These are phyloP conservation scores for Papilio dardanus DNA, from an alignment of 1,140 invertebrate genomes.

Conservation along the genomic window DNA sequence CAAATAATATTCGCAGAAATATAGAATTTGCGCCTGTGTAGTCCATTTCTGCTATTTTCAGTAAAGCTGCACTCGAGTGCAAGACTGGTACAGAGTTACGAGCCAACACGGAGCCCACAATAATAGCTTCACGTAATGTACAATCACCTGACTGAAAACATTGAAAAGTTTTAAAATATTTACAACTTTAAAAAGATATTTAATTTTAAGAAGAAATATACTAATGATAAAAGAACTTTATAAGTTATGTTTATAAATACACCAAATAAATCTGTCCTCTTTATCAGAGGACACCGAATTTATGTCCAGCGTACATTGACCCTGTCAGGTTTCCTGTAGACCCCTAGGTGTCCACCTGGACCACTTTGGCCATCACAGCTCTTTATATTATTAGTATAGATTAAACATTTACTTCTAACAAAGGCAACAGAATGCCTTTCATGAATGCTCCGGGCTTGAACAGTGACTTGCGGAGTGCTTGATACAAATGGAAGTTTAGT, in stretches of 20 bases:
- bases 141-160: conserved; percentile 91
- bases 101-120: conserved; percentile 95
- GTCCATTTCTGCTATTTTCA: conserved; percentile 98
- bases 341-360: too few relatives aligned
- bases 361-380: too few relatives aligned
- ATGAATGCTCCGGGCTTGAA: conserved; percentile 99
- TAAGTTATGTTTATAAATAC: neutral
- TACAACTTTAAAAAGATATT: conserved; percentile 19
- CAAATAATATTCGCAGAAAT: conserved; percentile 96
- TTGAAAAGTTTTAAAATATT: conserved; percentile 35
- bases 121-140: conserved; percentile 96
- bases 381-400: conserved; percentile 13
- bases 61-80: conserved; percentile 97
- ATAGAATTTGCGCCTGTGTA: conserved; percentile 99
- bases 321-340: too few relatives aligned
- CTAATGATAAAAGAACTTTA: too few relatives aligned
- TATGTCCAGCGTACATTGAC: too few relatives aligned
- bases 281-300: too few relatives aligned
- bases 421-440: conserved; percentile 97
- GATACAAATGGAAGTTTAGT: conserved; percentile 98
- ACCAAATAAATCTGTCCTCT: too few relatives aligned
- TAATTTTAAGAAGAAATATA: too few relatives aligned
- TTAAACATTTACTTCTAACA: conserved; percentile 87
- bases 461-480: conserved; percentile 94
- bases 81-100: conserved; percentile 97